phyloP scores from a whole-genome alignment of 2,797 vertebrate species.

The Cottoperca gobio region DNA sequence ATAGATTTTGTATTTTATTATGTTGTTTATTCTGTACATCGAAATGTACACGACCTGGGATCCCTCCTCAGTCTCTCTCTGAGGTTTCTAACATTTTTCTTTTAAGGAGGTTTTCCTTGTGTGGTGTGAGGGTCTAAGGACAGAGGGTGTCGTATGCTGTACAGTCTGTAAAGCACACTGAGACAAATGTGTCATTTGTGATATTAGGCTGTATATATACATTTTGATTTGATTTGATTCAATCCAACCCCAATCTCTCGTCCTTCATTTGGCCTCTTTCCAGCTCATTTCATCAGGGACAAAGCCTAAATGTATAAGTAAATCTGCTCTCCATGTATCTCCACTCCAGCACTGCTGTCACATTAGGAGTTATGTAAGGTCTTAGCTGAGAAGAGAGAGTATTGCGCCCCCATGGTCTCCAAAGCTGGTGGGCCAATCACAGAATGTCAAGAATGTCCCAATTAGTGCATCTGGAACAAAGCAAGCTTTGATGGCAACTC shows the following conservation, averaged over 20 bases:
- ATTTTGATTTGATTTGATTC: not conserved
- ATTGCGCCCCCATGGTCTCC: constrained; percentile 33
- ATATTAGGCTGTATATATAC: too few relatives aligned
- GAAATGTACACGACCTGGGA: too few relatives aligned
- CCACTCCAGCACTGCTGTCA: constrained; percentile 17
- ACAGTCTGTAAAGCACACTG: too few relatives aligned
- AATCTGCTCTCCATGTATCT: constrained; percentile 16
- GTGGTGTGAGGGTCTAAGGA: too few relatives aligned
- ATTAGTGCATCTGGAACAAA: constrained; percentile 70
- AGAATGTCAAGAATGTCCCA: constrained; percentile 73
- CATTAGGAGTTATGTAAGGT: constrained; percentile 56
- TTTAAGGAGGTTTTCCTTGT: too few relatives aligned
- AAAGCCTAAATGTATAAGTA: constrained; percentile 38
- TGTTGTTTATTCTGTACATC: too few relatives aligned
- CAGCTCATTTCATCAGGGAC: constrained; percentile 40
- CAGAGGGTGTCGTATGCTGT: too few relatives aligned
- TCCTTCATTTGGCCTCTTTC: constrained; percentile 36
- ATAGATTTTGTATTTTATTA: too few relatives aligned
- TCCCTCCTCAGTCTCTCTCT: too few relatives aligned
- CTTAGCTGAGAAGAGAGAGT: constrained; percentile 41
- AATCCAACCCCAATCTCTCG: not conserved
- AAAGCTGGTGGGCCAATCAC: constrained; percentile 62
- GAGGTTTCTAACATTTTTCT: too few relatives aligned
- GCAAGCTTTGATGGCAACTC: constrained; percentile 54
- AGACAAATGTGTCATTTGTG: too few relatives aligned